These are phyloP conservation scores for Xenopus petersii DNA, from an alignment of 2,797 vertebrate species.

Conservation along the genomic window DNA sequence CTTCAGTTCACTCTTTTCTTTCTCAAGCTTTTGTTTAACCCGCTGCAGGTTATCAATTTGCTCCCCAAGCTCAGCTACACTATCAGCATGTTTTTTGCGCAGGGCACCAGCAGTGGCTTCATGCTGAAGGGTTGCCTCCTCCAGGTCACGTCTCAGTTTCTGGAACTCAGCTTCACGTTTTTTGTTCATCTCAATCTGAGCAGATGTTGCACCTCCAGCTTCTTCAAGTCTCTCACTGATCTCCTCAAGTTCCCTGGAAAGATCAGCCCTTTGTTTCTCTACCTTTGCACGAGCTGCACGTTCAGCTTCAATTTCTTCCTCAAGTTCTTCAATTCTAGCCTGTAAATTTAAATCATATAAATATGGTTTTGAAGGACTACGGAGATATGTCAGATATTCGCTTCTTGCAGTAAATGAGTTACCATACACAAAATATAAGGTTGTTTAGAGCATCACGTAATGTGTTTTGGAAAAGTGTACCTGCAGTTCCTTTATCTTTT, in stretches of 20 bases:
- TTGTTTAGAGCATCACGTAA: not conserved
- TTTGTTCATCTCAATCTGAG: slow-evolving; percentile 69
- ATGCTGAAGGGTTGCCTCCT: slow-evolving; percentile 63
- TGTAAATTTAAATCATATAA: too few species aligned
- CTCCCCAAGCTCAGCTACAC: too few species aligned
- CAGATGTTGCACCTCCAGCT: slow-evolving; percentile 66
- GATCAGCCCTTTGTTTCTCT: slow-evolving; percentile 69
- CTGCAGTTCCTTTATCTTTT: slow-evolving; percentile 83
- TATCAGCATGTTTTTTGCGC: too few species aligned
- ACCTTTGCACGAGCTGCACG: slow-evolving; percentile 64
- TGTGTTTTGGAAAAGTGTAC: slow-evolving; percentile 47
- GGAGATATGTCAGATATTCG: too few species aligned
- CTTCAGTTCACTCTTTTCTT: slow-evolving; percentile 71
- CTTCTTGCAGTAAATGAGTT: too few species aligned
- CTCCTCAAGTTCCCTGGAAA: slow-evolving; percentile 69
- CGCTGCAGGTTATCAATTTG: too few species aligned
- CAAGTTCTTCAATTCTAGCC: too few species aligned
- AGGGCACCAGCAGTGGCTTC: too few species aligned
- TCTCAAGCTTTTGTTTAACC: too few species aligned
- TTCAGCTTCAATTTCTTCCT: slow-evolving; percentile 51
- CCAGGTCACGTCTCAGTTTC: slow-evolving; percentile 67
- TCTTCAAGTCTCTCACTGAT: slow-evolving; percentile 73
- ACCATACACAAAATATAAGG: too few species aligned
- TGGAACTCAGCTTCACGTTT: slow-evolving; percentile 72
- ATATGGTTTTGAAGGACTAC: too few species aligned